Conservation (phyloP, 2,888 invertebrate species). For the Macrophya annulata region DNA sequence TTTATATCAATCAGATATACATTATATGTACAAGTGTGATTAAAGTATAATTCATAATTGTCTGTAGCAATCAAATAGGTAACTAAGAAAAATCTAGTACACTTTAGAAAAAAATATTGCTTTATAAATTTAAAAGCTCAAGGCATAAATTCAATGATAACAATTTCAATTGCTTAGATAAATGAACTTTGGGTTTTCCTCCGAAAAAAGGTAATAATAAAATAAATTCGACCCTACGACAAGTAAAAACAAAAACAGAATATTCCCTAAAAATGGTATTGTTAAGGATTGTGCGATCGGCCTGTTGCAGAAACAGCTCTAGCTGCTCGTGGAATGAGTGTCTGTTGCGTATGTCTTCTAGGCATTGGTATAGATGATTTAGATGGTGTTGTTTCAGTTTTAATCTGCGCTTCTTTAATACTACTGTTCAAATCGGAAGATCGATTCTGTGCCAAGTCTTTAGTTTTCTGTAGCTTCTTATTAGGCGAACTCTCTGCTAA, state of each 20-base stretch:
- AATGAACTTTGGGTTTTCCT: slow-evolving; percentile 29
- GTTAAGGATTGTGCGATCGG: slow-evolving; percentile 72
- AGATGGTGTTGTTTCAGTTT: slow-evolving; percentile 62
- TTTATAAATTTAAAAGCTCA: neutral
- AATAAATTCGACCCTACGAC: neutral
- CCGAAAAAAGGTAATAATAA: neutral
- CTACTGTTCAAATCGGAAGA: slow-evolving; percentile 60
- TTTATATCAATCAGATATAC: slow-evolving; percentile 19
- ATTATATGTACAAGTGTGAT: slow-evolving; percentile 17
- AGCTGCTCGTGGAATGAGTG: slow-evolving; percentile 72
- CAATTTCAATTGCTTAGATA: neutral
- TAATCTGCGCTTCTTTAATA: slow-evolving; percentile 57
- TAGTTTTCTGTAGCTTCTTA: slow-evolving; percentile 59
- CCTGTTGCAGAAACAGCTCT: slow-evolving; percentile 72
- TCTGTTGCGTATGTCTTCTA: slow-evolving; percentile 63
- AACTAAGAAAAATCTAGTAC: neutral
- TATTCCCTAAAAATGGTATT: slow-evolving; percentile 27
- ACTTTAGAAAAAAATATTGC: neutral
- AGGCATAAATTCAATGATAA: neutral
- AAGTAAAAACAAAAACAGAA: slow-evolving; percentile 14
- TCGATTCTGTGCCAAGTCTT: slow-evolving; percentile 59
- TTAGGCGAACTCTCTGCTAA: slow-evolving; percentile 58
- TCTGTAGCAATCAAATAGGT: neutral
- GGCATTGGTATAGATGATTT: slow-evolving; percentile 69
- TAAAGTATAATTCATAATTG: neutral